These are phyloP conservation scores for Drosophila pseudoobscura DNA, from an alignment of 1,140 invertebrate genomes.

Conservation along the genomic window DNA sequence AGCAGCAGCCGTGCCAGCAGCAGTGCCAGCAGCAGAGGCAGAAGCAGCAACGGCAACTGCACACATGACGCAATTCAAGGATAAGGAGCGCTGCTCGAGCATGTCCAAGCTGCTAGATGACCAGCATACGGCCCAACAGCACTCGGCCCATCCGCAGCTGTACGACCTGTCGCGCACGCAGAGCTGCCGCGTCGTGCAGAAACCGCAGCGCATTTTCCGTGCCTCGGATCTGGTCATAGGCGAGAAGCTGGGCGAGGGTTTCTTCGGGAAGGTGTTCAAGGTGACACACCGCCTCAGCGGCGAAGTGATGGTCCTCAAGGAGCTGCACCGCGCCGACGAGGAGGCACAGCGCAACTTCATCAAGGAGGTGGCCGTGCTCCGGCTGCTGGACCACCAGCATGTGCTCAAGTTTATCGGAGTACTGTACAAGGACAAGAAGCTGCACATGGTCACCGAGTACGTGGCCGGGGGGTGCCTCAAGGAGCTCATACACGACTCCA, in stretches of 20 bases:
- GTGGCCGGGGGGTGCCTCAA: constrained; percentile 95
- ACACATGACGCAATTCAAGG: constrained; percentile 70
- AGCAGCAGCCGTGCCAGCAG: constrained; percentile 8
- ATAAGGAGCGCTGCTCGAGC: constrained; percentile 93
- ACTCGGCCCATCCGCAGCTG: constrained; percentile 71
- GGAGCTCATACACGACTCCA: constrained; percentile 88
- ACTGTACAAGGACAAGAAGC: constrained; percentile 94
- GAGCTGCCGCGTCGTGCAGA: constrained; percentile 92
- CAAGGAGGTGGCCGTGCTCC: constrained; percentile 95
- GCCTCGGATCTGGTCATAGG: constrained; percentile 94
- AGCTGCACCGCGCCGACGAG: constrained; percentile 96
- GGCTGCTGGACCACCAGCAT: constrained; percentile 94
- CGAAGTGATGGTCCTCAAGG: constrained; percentile 97
- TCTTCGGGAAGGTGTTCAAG: constrained; percentile 96
- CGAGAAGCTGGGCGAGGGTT: constrained; percentile 95
- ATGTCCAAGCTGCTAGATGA: constrained; percentile 92
- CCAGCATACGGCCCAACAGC: constrained; percentile 72
- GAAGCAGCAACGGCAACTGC: constrained; percentile 8
- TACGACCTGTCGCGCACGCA: constrained; percentile 92
- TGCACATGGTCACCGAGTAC: constrained; percentile 96
- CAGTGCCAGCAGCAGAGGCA: constrained; percentile 10
- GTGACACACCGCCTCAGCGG: constrained; percentile 95
- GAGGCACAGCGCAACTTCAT: constrained; percentile 97
- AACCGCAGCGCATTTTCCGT: constrained; percentile 91
- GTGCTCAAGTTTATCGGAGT: constrained; percentile 96